phyloP scores from a whole-genome alignment of 2,113 vertebrate genomes.

The Syrmaticus mikado region DNA sequence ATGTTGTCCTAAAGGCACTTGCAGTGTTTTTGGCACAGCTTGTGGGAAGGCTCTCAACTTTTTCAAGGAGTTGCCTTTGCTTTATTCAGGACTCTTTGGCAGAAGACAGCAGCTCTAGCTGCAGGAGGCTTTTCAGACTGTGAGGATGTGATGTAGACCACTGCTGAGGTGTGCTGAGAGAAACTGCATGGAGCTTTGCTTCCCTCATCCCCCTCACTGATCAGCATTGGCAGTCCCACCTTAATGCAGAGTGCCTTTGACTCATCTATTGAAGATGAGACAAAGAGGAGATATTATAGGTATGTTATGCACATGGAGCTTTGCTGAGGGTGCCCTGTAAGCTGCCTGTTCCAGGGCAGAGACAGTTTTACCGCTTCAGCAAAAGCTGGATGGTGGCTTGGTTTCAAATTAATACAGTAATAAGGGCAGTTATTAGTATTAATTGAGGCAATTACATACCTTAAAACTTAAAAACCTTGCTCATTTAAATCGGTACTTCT shows the following conservation, averaged over 20 bases:
- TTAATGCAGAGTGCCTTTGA: neutral
- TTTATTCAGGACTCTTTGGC: slow-evolving; percentile 39
- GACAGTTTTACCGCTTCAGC: neutral
- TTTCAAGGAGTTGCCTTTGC: slow-evolving; percentile 33
- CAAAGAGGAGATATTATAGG: neutral
- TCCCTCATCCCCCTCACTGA: neutral
- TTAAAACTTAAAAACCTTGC: neutral
- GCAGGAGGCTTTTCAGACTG: neutral
- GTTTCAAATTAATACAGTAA: neutral
- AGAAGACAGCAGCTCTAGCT: neutral
- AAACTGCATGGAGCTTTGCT: neutral
- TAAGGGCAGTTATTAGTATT: neutral
- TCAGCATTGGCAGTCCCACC: neutral
- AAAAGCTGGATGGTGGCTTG: neutral
- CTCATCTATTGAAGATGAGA: neutral
- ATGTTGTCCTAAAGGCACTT: neutral
- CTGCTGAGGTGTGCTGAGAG: slow-evolving; percentile 1
- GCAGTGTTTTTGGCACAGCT: slow-evolving; percentile 34
- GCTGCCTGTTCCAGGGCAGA: neutral
- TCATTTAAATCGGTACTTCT: neutral
- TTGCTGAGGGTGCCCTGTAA: neutral
- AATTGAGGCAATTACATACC: neutral
- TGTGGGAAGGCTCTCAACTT: slow-evolving; percentile 51
- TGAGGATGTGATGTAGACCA: neutral
- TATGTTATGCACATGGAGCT: neutral